A percentile compares a stretch with the other conserved stretches of the same genome.
Evolutionary conservation across 2,888 invertebrate species (phyloP).

Genomic region (Calameuta filiformis): DNA sequence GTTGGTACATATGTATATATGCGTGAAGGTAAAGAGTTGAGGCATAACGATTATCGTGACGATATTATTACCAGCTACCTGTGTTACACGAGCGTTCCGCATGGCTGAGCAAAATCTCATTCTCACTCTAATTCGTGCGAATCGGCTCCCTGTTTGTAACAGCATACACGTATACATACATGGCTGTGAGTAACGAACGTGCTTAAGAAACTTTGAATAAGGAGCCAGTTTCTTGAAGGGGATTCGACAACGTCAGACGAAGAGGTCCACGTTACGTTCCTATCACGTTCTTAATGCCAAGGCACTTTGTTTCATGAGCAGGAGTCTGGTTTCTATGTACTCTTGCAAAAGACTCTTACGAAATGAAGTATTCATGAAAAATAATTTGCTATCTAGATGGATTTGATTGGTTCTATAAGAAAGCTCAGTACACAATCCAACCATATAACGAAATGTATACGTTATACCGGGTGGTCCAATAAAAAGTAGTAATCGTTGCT

Average conservation of each 20-base stretch:
- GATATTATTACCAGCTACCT: slow-evolving; percentile 24
- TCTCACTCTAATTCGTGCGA: slow-evolving; percentile 16
- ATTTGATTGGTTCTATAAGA: not conserved
- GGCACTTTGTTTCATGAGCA: not conserved
- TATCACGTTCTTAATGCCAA: slow-evolving; percentile 5
- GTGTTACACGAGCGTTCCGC: slow-evolving; percentile 39
- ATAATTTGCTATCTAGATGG: not conserved
- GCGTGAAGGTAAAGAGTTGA: not conserved
- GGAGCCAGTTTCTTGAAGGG: not conserved
- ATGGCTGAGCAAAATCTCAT: slow-evolving; percentile 30
- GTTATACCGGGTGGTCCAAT: not conserved
- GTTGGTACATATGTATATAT: not conserved
- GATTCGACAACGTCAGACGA: not conserved
- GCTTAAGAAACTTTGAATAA: not conserved
- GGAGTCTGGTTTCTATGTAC: not conserved
- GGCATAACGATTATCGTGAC: not conserved
- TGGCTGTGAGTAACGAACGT: not conserved
- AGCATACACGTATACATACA: not conserved
- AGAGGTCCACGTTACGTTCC: not conserved
- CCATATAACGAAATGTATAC: not conserved
- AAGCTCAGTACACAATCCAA: not conserved
- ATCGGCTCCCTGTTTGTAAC: not conserved
- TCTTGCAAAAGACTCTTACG: not conserved
- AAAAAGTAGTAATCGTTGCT: not conserved
- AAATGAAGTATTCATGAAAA: not conserved